phyloP scores from a whole-genome alignment of 1,140 invertebrate species.

The Maconellicoccus hirsutus region DNA sequence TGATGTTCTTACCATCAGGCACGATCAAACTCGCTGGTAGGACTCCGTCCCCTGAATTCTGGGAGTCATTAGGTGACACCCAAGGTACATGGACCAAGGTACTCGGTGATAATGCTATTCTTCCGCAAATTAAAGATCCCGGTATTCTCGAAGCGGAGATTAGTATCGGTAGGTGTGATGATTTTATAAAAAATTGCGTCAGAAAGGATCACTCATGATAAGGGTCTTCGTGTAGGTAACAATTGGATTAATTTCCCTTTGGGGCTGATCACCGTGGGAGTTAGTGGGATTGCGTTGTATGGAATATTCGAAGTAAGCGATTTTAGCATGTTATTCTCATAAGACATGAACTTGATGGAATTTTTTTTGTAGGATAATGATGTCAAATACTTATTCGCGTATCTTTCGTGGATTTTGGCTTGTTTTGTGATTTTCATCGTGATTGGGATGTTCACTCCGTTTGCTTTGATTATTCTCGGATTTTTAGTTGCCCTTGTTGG shows the following conservation, averaged over 20 bases:
- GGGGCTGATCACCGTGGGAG: background rate
- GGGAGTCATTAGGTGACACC: background rate
- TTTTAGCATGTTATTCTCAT: background rate
- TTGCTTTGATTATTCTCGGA: background rate
- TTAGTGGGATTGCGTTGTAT: background rate
- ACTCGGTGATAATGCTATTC: background rate
- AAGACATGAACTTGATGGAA: background rate
- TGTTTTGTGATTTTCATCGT: background rate
- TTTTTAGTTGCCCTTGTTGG: background rate
- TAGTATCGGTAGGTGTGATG: background rate
- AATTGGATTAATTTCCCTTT: background rate
- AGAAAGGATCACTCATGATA: background rate
- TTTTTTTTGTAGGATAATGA: background rate
- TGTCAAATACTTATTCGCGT: background rate
- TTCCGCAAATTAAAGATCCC: background rate
- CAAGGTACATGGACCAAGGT: background rate
- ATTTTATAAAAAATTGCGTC: background rate
- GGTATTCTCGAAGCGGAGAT: background rate
- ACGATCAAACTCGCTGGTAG: background rate
- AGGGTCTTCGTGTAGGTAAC: background rate
- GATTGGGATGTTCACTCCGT: background rate
- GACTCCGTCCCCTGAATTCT: background rate
- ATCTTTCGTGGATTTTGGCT: background rate
- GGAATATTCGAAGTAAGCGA: background rate
- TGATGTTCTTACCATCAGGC: background rate